These are phyloP conservation scores for Alentia gelatinosa DNA, from an alignment of 2,888 invertebrate genomes.

Conservation along the genomic window DNA sequence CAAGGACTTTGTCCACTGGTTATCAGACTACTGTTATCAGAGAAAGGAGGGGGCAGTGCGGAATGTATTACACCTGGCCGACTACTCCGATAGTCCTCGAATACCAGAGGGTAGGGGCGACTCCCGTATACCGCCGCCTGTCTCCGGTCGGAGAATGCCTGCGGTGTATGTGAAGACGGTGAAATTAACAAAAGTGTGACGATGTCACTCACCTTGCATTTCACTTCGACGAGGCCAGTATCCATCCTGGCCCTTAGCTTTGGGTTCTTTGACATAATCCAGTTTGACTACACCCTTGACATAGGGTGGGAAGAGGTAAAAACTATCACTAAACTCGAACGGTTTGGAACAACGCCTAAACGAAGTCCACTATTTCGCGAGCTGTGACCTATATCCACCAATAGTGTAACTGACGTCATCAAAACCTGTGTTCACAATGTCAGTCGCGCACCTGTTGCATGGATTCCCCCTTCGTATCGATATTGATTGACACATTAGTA, in stretches of 20 bases:
- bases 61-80: too few relatives aligned
- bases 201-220: slow-evolving; percentile 38
- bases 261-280: slow-evolving; percentile 44
- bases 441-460: slow-evolving; percentile 34
- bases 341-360: slow-evolving; percentile 45
- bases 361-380: slow-evolving; percentile 14
- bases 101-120: too few relatives aligned
- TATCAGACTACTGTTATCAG: too few relatives aligned
- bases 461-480: neutral
- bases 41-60: too few relatives aligned
- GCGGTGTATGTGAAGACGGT: neutral
- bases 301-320: neutral
- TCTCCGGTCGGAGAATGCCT: too few relatives aligned
- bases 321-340: neutral
- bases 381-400: neutral
- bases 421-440: neutral
- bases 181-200: neutral
- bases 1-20: too few relatives aligned
- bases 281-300: slow-evolving; percentile 25
- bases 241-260: slow-evolving; percentile 11
- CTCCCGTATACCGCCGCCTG: too few relatives aligned
- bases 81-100: too few relatives aligned
- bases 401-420: neutral
- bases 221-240: slow-evolving; percentile 44
- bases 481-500: neutral